Conservation (phyloP, 2,888 invertebrate species). For the Pilophorus perplexus region DNA sequence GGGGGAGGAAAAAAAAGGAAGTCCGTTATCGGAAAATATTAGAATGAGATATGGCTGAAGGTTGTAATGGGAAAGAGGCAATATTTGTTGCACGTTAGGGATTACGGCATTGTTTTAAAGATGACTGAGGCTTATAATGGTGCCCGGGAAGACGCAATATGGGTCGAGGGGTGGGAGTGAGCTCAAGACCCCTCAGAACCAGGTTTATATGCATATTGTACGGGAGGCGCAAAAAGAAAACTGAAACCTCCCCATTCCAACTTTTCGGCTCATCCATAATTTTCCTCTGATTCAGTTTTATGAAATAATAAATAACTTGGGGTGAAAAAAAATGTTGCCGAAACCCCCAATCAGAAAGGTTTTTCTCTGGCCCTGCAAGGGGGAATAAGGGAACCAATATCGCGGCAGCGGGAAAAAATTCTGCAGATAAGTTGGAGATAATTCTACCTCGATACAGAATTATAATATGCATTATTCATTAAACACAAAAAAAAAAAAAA, state of each 20-base stretch:
- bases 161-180: too few relatives aligned
- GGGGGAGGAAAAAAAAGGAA: constrained; percentile 14
- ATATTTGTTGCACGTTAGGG: constrained; percentile 47
- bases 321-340: not conserved
- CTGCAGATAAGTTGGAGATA: constrained; percentile 11
- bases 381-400: too few relatives aligned
- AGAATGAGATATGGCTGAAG: constrained; percentile 43
- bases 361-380: not conserved
- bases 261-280: constrained; percentile 18
- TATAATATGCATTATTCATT: constrained; percentile 37
- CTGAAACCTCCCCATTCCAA: not conserved
- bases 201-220: constrained; percentile 36
- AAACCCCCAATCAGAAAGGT: constrained; percentile 14
- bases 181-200: constrained; percentile 16
- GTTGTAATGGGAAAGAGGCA: constrained; percentile 42
- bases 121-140: constrained; percentile 44
- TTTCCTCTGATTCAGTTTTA: constrained; percentile 28
- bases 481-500: too few relatives aligned
- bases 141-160: not conserved
- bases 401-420: not conserved
- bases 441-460: constrained; percentile 13
- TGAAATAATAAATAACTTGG: constrained; percentile 32
- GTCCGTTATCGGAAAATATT: constrained; percentile 44
- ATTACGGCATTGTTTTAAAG: constrained; percentile 46
- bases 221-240: constrained; percentile 23